Conservation (phyloP, 1,140 invertebrate genomes). For the Leptoteleia sp. region DNA sequence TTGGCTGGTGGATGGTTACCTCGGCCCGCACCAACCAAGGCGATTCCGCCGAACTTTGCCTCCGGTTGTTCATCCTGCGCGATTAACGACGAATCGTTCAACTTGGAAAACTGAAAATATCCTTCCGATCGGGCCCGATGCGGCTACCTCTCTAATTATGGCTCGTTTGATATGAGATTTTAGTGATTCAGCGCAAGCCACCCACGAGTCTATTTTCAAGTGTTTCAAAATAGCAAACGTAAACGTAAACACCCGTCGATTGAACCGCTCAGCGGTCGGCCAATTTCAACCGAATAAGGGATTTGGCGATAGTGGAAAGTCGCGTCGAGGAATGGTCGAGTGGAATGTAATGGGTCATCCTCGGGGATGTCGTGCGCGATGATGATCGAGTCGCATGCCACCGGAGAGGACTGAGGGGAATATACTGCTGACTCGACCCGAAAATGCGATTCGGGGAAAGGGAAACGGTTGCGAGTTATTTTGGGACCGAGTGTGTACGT, state of each 20-base stretch:
- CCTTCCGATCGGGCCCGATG: neutral
- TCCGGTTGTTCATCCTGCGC: slow-evolving; percentile 54
- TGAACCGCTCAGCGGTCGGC: neutral
- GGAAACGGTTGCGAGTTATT: slow-evolving; percentile 68
- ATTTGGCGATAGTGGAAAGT: slow-evolving; percentile 21
- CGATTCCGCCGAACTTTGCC: slow-evolving; percentile 64
- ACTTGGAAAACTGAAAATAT: neutral
- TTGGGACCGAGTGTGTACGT: slow-evolving; percentile 59
- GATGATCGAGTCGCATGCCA: slow-evolving; percentile 62
- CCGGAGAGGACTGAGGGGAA: slow-evolving; percentile 46
- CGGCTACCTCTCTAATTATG: slow-evolving; percentile 39
- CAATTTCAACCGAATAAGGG: neutral
- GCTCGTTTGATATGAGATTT: slow-evolving; percentile 49
- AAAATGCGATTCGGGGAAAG: slow-evolving; percentile 71
- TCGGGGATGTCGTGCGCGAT: slow-evolving; percentile 34
- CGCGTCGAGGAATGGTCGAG: slow-evolving; percentile 31
- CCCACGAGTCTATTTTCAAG: slow-evolving; percentile 62
- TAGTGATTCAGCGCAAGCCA: slow-evolving; percentile 52
- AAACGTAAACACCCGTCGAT: slow-evolving; percentile 12
- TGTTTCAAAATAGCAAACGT: slow-evolving; percentile 14
- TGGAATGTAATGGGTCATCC: slow-evolving; percentile 30
- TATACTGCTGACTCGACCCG: slow-evolving; percentile 72
- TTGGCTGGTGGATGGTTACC: slow-evolving; percentile 81
- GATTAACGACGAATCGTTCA: too few species aligned
- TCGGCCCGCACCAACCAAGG: slow-evolving; percentile 85